Evolutionary conservation across 2,113 vertebrate genomes (phyloP).

Genomic region (Macrotis lagotis): DNA sequence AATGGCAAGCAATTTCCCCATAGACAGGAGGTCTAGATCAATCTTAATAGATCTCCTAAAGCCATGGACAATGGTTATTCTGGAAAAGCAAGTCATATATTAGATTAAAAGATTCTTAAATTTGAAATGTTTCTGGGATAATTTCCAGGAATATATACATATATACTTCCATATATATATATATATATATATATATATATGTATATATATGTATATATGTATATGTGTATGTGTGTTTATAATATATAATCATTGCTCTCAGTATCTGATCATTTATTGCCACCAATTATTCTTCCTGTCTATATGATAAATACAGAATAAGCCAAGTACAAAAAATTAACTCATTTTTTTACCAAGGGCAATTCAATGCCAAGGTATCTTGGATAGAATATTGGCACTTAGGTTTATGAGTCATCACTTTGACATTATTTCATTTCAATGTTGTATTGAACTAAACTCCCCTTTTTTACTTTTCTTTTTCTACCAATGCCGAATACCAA

Average conservation of each 20-base stretch:
- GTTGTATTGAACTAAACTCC: neutral
- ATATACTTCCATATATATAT: conserved; percentile 25
- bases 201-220: too few species aligned
- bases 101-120: conserved; percentile 42
- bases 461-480: neutral
- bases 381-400: neutral
- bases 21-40: neutral
- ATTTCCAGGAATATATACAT: conserved; percentile 29
- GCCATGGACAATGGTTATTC: neutral
- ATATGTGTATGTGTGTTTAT: too few species aligned
- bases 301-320: conserved; percentile 32
- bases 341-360: conserved; percentile 18
- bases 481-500: neutral
- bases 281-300: neutral
- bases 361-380: conserved; percentile 11
- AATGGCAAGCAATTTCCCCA: neutral
- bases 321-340: neutral
- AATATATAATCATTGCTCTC: conserved; percentile 16
- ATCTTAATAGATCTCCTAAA: conserved; percentile 18
- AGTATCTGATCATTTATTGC: conserved; percentile 25
- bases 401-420: neutral
- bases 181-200: too few species aligned
- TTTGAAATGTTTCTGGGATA: conserved; percentile 43
- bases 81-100: conserved; percentile 8
- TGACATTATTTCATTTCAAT: neutral